Base-by-base conservation (phyloP, 2,797 vertebrate genomes). In the Semaprochilodus insignis region DNA sequence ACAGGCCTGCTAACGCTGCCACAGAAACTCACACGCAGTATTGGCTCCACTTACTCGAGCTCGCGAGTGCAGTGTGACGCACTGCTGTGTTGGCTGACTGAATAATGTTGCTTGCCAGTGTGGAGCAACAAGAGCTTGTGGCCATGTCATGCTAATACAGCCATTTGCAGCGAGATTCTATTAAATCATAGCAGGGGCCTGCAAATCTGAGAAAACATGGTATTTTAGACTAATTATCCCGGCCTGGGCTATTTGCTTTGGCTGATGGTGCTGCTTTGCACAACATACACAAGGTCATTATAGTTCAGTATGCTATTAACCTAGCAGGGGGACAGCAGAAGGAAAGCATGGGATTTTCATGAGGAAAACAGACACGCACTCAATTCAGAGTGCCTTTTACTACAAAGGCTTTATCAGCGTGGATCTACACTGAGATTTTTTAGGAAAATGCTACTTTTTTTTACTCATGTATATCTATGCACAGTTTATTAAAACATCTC, bases 171-270 rank as follows among this genome's bases (percentile, higher is more conserved):
- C 1, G 54, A 73, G 69, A 66, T 66, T 40, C 52, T 66, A 65
- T 72, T 73, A 66, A 72, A 82, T 82, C 67, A 72, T 65, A 10
- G 67, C 55, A 63, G 67, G 66, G 6, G 66, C 15, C 14, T 40
- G 55, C 15, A 82, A 62, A 77, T 82, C 74, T 67, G 17, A 21
- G 44, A 66, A 73, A 73, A 62, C 27, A 31, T 27, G 57, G 44
- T 57, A 31, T 78, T 81, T 74, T 31, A 74, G 27, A 21, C 52
- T 81, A 78, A 85, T 82, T 69, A 74, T 52, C 62, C 34, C 25
- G 57, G 67, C 59, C 23, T 36, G 48, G 25, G 11, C 67, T 60
- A 66, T 85, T 81, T 81, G 27, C 36, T 78, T 81, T 66, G 74
- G 59, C 70, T 67, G 31, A 78, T 52, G 55, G 44, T 69, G 54